Conservation (phyloP, 2,888 invertebrate genomes). For the Morpho achilles region DNA sequence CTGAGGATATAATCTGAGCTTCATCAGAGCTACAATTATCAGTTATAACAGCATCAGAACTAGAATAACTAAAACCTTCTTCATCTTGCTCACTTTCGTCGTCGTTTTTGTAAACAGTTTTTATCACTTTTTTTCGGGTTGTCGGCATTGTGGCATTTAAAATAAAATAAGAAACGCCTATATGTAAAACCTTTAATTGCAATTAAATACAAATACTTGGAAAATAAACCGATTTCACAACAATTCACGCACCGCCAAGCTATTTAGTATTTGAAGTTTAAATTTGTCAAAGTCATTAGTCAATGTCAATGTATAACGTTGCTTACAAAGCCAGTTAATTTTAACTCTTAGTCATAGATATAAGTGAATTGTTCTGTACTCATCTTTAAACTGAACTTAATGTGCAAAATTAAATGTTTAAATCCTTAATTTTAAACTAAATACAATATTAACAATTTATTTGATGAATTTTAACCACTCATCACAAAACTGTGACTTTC, state of each 20-base stretch:
- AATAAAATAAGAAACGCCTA: not conserved
- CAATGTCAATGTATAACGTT: not conserved
- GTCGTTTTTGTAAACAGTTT: conserved; percentile 67
- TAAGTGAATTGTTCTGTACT: too few species aligned
- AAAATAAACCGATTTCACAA: too few species aligned
- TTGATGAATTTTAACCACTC: too few species aligned
- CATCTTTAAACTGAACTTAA: too few species aligned
- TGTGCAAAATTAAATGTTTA: too few species aligned
- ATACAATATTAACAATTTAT: too few species aligned
- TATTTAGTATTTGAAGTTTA: not conserved
- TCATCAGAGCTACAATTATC: conserved; percentile 56
- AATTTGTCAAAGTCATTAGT: not conserved
- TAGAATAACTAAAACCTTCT: conserved; percentile 67
- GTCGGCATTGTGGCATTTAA: conserved; percentile 46
- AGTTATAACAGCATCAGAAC: conserved; percentile 69
- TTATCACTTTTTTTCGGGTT: conserved; percentile 62
- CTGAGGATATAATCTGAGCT: conserved; percentile 43
- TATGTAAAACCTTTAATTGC: too few species aligned
- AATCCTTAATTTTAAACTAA: too few species aligned
- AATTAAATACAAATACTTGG: too few species aligned
- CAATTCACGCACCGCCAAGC: not conserved
- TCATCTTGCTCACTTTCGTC: conserved; percentile 54
- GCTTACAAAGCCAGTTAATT: too few species aligned
- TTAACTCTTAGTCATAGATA: too few species aligned
- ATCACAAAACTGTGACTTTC: too few species aligned